Evolutionary conservation across 2,888 invertebrate species (phyloP).

Genomic region (Ypsolopha scabrella): DNA sequence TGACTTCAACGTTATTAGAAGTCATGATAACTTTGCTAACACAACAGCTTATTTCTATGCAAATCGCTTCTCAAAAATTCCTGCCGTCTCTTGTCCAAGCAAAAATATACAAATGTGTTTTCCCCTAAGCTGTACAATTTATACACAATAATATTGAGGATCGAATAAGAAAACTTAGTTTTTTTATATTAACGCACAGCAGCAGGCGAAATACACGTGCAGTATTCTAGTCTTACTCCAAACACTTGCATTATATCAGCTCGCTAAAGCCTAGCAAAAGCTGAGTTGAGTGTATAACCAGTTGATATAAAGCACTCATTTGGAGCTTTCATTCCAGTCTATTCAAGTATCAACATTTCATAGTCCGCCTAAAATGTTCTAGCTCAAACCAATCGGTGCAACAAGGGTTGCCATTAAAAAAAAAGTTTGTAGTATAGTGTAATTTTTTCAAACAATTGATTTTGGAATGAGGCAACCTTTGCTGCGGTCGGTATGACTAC

Average conservation of each 20-base stretch:
- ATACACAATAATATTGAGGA: constrained; percentile 26
- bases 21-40: constrained; percentile 39
- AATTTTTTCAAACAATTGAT: not conserved
- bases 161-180: not conserved
- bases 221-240: too few relatives aligned
- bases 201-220: too few relatives aligned
- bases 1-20: too few relatives aligned
- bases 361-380: constrained; percentile 1
- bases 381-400: not conserved
- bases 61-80: constrained; percentile 36
- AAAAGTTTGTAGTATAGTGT: not conserved
- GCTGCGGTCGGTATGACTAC: not conserved
- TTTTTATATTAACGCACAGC: not conserved
- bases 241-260: too few relatives aligned
- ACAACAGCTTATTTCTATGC: constrained; percentile 44
- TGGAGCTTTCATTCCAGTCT: too few relatives aligned
- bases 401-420: not conserved
- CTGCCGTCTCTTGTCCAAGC: constrained; percentile 47
- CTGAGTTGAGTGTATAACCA: too few relatives aligned
- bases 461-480: constrained; percentile 1
- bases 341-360: not conserved
- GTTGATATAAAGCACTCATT: too few relatives aligned
- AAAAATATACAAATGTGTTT: constrained; percentile 62
- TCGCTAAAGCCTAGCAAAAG: too few relatives aligned
- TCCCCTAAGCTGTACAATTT: constrained; percentile 57